Percentiles rank a stretch among this genome's conserved stretches.
These are phyloP conservation scores for Bacillus rossius DNA, from an alignment of 1,140 invertebrate species.

Conservation along the genomic window DNA sequence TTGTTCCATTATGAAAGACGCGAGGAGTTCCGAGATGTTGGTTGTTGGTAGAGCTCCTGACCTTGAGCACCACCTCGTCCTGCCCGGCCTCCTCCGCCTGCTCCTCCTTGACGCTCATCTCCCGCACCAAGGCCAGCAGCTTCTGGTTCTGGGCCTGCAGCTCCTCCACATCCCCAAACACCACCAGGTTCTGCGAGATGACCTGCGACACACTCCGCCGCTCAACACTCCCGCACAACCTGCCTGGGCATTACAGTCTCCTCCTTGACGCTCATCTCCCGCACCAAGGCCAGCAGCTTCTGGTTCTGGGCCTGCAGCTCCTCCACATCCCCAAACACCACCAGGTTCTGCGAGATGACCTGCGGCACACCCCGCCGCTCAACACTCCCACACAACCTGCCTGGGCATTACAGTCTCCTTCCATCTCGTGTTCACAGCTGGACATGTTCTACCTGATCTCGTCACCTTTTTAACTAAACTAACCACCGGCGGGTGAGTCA, in stretches of 20 bases:
- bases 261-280: conserved; percentile 73
- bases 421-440: no score
- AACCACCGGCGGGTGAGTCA: no score
- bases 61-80: conserved; percentile 45
- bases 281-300: conserved; percentile 69
- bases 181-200: conserved; percentile 79
- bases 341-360: conserved; percentile 76
- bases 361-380: no score
- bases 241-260: background rate
- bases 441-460: no score
- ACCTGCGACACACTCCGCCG: conserved; percentile 37
- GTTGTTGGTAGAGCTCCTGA: no score
- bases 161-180: conserved; percentile 83
- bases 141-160: conserved; percentile 83
- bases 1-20: no score
- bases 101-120: conserved; percentile 65
- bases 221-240: background rate
- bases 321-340: conserved; percentile 83
- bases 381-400: no score
- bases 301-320: conserved; percentile 86
- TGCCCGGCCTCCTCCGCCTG: conserved; percentile 60
- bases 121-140: conserved; percentile 70
- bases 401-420: no score
- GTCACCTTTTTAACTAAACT: no score
- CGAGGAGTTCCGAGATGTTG: no score